phyloP scores from a whole-genome alignment of 1,140 invertebrate genomes.

The Lasioglossum baleicum region DNA sequence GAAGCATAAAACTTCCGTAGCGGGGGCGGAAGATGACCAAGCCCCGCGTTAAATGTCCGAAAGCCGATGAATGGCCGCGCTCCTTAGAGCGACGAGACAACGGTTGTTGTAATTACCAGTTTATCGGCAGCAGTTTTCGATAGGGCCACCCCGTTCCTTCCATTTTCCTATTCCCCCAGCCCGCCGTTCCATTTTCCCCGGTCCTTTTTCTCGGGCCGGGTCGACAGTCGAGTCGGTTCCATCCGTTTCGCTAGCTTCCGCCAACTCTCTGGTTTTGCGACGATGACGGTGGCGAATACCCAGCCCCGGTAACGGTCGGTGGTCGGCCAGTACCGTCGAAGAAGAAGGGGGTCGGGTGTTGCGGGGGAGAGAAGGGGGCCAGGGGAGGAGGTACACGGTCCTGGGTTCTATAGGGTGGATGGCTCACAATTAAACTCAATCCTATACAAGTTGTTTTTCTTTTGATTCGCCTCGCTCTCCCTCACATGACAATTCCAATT shows the following conservation, averaged over 20 bases:
- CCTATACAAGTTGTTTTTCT: constrained; percentile 69
- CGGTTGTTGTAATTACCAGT: constrained; percentile 62
- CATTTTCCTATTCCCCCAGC: neutral
- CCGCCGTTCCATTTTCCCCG: constrained; percentile 32
- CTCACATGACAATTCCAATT: constrained; percentile 77
- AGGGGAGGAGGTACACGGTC: neutral
- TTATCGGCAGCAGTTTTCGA: constrained; percentile 60
- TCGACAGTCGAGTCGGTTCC: constrained; percentile 29
- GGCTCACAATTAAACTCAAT: constrained; percentile 67
- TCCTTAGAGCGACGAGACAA: constrained; percentile 46
- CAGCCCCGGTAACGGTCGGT: constrained; percentile 27
- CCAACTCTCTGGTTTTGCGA: constrained; percentile 41
- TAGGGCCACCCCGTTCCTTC: constrained; percentile 24
- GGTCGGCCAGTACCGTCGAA: neutral
- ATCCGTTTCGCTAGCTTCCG: constrained; percentile 44
- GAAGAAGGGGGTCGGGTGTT: neutral
- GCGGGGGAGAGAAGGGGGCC: neutral
- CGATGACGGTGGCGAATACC: constrained; percentile 54
- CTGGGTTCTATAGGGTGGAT: constrained; percentile 27
- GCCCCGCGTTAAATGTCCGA: constrained; percentile 23
- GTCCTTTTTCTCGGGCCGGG: constrained; percentile 38
- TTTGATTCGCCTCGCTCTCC: constrained; percentile 67
- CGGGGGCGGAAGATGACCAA: constrained; percentile 1
- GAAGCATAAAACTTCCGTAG: neutral
- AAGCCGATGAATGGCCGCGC: constrained; percentile 15